Base-by-base conservation (phyloP, 1,140 invertebrate species). In the Cyclargus thomasi region DNA sequence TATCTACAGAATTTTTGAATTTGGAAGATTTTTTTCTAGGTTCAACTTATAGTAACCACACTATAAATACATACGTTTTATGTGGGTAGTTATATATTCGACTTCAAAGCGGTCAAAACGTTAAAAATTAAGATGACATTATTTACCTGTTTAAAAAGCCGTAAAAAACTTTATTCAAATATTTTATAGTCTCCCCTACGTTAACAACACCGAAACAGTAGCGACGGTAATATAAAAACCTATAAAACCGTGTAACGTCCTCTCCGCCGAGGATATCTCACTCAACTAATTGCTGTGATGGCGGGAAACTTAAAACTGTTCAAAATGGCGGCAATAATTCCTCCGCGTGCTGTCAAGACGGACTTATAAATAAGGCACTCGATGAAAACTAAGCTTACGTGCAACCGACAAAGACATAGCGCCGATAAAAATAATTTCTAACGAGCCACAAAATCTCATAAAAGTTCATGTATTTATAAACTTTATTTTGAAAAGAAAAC, bases 251-350 rank as follows among this genome's bases (percentile, higher is more conserved):
- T 67, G 79, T 79, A 77, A 71, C 85, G 85, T 86, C 83, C 84
- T 79, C 76, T 67, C 75, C 64, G 70, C 55, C 57, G 78, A 84
- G 84, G 86, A 89, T 83, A 86, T 86, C 86, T 89, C 86, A 89
- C 83, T 89, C 86, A 89, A 89, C 86, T 89, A 88, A 89, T 89
- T 89, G 83, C 67, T 81, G 47, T 83, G 85, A 88, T 85, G 76
- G 85, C 82, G 85, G 83, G 82, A 89, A 87, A 81, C 77, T 78
- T 78, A 77, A 80, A 86, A 82, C 77, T 71, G 65, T 75, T 73
- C 72, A 77, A 80, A 82, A 89, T 79, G 77, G 82, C 79, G 39
- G 74, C 83, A 73, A 85, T 86, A 82, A 85, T 85, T 86, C 86
- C 78, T 86, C 82, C 81, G 80, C 63, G 53, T 55, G 72, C 47